Evolutionary conservation across 2,113 vertebrate species (phyloP), one percentile per base, ranked within the genome.

Genomic region (Nothocercus julius): DNA sequence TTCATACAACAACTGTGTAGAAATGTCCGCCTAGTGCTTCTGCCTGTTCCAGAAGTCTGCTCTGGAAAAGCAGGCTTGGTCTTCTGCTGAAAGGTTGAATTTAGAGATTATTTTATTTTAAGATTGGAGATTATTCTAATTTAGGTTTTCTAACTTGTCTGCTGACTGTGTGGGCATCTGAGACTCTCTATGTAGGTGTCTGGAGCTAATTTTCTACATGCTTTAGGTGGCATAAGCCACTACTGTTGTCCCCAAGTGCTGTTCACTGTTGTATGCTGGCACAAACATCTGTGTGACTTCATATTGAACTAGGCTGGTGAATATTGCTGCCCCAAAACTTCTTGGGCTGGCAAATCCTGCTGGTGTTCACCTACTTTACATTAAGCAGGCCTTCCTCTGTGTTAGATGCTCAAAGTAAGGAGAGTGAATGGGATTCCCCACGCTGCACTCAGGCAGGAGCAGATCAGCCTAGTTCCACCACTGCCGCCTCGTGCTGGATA

Each of bases 171-270:
- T 42, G 38, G 24, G 25, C 24, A 40, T 24, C 36, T 28, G 62
- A 64, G 62, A 10, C 36, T 64, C 62, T 64, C 61, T 17, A n/a
- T 40, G 42, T 34, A 77, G 79, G 63, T 34, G 38, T n/a, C 63
- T 5, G 1, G 42, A 82, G n/a, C 32, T 64, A 24, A 61, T 82
- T 82, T 79, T 56, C 38, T 19, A 19, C n/a, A 42, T 61, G 62
- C 21, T 72, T 62, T 68, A 61, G 12, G 15, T 61, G 70, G 1
- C 32, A 22, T 42, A 79, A 51, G 32, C 53, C 62, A 27, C 42
- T 3, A 2, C 28, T 18, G 2, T 18, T 1, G 1, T 78, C 58
- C 47, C 18, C 27, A 9, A 15, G 1, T 66, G 32, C 7, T 42
- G 1, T 77, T 64, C 83, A 27, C 56, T 69, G 10, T 66, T 66